Conservation (phyloP, 2,797 vertebrate species). For the Meda fulgida region DNA sequence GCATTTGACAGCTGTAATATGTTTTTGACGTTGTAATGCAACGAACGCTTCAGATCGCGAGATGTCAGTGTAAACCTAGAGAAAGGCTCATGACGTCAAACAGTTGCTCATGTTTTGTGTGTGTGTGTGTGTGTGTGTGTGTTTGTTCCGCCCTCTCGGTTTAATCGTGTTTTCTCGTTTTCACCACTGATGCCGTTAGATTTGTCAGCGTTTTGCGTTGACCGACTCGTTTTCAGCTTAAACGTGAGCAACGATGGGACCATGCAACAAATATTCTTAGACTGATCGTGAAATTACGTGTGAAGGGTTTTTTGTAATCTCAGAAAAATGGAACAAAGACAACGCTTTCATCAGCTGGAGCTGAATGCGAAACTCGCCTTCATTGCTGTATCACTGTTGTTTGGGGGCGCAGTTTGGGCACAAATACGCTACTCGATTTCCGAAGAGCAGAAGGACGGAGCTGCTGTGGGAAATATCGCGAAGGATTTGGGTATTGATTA, state of each 20-base stretch:
- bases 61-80: slow-evolving; percentile 66
- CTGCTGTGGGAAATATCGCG: slow-evolving; percentile 64
- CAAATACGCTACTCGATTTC: slow-evolving; percentile 65
- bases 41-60: slow-evolving; percentile 51
- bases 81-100: slow-evolving; percentile 26
- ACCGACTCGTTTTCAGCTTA: neutral
- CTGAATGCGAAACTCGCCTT: neutral
- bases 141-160: slow-evolving; percentile 18
- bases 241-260: neutral
- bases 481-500: slow-evolving; percentile 65
- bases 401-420: slow-evolving; percentile 42
- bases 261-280: neutral
- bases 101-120: neutral
- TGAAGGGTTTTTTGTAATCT: neutral
- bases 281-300: neutral
- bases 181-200: neutral
- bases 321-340: slow-evolving; percentile 53
- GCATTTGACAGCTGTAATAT: neutral
- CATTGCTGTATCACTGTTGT: slow-evolving; percentile 26
- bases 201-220: neutral
- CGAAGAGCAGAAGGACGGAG: slow-evolving; percentile 62
- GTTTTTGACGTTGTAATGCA: neutral
- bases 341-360: neutral
- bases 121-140: neutral
- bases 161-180: neutral